phyloP scores from a whole-genome alignment of 64 coral and sea anemone species.

The Stichodactyla mertensii region DNA sequence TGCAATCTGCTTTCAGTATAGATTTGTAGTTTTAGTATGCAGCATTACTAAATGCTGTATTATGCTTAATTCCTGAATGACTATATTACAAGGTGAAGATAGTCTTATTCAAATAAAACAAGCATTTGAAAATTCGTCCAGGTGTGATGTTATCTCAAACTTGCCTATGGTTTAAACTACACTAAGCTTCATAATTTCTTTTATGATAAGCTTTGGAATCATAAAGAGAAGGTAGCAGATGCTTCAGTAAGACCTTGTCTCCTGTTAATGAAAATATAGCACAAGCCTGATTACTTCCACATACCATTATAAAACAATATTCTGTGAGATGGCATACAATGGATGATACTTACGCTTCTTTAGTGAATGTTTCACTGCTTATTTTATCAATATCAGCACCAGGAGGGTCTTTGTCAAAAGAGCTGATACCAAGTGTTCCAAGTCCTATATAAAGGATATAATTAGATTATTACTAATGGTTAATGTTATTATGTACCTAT shows the following conservation, averaged over 20 bases:
- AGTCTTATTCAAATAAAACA: conserved; percentile 11
- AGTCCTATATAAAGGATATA: conserved; percentile 28
- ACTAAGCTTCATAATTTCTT: no score
- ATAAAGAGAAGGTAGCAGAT: conserved; percentile 73
- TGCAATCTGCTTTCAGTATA: neutral
- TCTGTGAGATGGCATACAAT: neutral
- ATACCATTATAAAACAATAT: neutral
- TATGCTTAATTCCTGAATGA: neutral
- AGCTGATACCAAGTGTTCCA: conserved; percentile 64
- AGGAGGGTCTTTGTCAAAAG: conserved; percentile 67
- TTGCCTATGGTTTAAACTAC: neutral
- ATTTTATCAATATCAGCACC: conserved; percentile 83
- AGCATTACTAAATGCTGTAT: neutral
- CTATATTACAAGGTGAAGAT: neutral
- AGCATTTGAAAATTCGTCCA: neutral
- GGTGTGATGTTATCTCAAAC: neutral
- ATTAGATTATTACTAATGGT: neutral
- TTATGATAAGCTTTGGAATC: neutral
- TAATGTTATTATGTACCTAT: no score
- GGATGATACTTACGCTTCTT: conserved; percentile 81
- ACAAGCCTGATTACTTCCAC: neutral
- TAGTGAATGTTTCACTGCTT: conserved; percentile 67
- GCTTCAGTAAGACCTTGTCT: conserved; percentile 72
- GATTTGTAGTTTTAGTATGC: neutral
- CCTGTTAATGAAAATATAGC: conserved; percentile 23